A percentile compares a stretch with the other conserved stretches of the same genome.
phyloP scores from a whole-genome alignment of 2,113 vertebrate species.

The Oryzias javanicus region DNA sequence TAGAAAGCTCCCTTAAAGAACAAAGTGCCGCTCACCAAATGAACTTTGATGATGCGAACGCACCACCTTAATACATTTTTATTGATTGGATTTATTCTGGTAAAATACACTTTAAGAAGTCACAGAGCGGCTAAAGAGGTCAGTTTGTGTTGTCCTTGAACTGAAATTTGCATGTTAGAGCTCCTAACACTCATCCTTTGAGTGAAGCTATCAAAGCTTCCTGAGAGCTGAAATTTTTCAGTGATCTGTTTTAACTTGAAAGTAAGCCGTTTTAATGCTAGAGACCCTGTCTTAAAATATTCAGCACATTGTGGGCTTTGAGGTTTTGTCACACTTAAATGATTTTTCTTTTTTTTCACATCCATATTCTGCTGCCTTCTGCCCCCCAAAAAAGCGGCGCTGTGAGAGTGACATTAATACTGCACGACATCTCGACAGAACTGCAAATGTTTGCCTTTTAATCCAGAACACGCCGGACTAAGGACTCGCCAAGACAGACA shows the following conservation, averaged over 20 bases:
- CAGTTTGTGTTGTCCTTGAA: too few species aligned
- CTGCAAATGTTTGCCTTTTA: constrained; percentile 73
- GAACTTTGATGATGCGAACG: too few species aligned
- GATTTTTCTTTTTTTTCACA: constrained; percentile 47
- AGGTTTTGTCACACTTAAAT: constrained; percentile 55
- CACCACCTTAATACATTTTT: too few species aligned
- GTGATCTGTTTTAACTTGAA: constrained; percentile 43
- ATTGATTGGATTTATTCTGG: too few species aligned
- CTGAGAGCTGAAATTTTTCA: background rate
- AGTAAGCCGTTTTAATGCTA: constrained; percentile 50
- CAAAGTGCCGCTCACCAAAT: too few species aligned
- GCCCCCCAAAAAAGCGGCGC: constrained; percentile 59
- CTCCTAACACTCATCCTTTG: too few species aligned
- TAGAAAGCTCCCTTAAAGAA: too few species aligned
- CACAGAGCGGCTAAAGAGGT: too few species aligned
- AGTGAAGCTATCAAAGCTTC: too few species aligned
- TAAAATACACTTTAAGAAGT: too few species aligned
- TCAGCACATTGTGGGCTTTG: constrained; percentile 51
- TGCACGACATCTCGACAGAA: constrained; percentile 58
- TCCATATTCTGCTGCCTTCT: constrained; percentile 46
- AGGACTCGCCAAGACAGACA: constrained; percentile 60
- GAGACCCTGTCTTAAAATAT: constrained; percentile 64
- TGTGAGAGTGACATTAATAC: constrained; percentile 72
- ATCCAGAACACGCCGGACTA: constrained; percentile 57
- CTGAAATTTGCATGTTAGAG: too few species aligned